Percentiles rank a stretch among this genome's conserved stretches.
Evolutionary conservation across 2,113 vertebrate genomes (phyloP).

Genomic region (Gracilinanus agilis): DNA sequence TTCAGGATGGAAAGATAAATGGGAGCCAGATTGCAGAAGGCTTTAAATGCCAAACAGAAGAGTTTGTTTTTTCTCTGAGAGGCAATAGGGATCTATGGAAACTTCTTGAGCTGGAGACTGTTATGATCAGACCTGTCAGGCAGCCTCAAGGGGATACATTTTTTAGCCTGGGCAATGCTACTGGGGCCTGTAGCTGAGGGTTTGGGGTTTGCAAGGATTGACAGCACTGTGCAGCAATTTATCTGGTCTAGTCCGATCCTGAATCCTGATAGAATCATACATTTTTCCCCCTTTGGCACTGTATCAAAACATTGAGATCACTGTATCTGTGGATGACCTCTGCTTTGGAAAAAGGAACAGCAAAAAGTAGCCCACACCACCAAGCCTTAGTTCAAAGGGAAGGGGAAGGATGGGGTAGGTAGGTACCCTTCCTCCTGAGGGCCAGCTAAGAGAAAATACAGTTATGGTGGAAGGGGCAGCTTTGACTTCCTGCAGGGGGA

Average conservation of each 20-base stretch:
- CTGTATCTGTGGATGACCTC: background rate
- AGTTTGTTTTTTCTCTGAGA: background rate
- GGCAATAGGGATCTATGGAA: background rate
- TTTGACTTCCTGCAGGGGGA: background rate
- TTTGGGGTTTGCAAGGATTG: background rate
- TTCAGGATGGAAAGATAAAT: background rate
- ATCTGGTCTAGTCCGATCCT: background rate
- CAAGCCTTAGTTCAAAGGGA: background rate
- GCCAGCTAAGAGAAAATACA: background rate
- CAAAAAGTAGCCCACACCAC: background rate
- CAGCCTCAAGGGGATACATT: background rate
- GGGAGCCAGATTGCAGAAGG: background rate
- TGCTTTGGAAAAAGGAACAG: background rate
- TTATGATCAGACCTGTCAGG: background rate
- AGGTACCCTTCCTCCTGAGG: background rate
- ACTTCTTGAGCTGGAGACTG: background rate
- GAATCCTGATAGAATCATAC: background rate
- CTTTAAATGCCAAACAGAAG: background rate
- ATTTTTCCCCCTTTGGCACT: background rate
- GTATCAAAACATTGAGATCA: background rate
- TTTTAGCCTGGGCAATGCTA: background rate
- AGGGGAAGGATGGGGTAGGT: background rate
- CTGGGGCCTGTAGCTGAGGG: background rate
- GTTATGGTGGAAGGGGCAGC: background rate
- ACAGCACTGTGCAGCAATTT: background rate